Evolutionary conservation across 2,797 vertebrate genomes (phyloP).

Genomic region (Vultur gryphus): DNA sequence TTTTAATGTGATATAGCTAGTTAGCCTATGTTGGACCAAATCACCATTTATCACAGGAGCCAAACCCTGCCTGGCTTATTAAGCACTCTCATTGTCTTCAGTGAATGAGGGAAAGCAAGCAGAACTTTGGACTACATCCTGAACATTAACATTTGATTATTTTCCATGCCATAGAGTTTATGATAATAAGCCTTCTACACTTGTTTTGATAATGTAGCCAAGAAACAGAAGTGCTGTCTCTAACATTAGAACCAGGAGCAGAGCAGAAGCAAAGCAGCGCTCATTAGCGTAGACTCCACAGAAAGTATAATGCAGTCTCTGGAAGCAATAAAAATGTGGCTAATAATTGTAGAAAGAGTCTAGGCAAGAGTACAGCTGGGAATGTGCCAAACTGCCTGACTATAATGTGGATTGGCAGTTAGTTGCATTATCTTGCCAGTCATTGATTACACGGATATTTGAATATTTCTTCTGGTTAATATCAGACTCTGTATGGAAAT

Average conservation of each 20-base stretch:
- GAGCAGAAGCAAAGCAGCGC: neutral
- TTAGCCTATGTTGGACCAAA: neutral
- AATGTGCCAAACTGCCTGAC: slow-evolving; percentile 12
- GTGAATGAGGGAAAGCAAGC: neutral
- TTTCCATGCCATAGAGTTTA: neutral
- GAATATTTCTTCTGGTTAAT: slow-evolving; percentile 20
- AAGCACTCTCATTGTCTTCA: neutral
- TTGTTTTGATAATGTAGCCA: slow-evolving; percentile 9
- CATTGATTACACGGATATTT: slow-evolving; percentile 8
- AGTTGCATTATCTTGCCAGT: slow-evolving; percentile 10
- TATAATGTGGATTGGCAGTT: slow-evolving; percentile 53
- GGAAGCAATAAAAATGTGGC: slow-evolving; percentile 32
- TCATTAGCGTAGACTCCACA: neutral
- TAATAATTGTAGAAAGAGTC: slow-evolving; percentile 15
- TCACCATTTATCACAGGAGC: neutral
- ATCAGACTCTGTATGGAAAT: slow-evolving; percentile 20
- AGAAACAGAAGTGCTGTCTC: slow-evolving; percentile 37
- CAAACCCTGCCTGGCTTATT: neutral
- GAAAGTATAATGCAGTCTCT: slow-evolving; percentile 20
- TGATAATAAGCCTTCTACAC: neutral
- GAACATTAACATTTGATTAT: neutral
- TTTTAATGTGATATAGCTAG: neutral
- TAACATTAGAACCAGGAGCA: neutral
- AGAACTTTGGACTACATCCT: neutral
- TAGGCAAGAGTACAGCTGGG: neutral